Evolutionary conservation across 2,113 vertebrate genomes (phyloP).

Genomic region (Anoura caudifer): DNA sequence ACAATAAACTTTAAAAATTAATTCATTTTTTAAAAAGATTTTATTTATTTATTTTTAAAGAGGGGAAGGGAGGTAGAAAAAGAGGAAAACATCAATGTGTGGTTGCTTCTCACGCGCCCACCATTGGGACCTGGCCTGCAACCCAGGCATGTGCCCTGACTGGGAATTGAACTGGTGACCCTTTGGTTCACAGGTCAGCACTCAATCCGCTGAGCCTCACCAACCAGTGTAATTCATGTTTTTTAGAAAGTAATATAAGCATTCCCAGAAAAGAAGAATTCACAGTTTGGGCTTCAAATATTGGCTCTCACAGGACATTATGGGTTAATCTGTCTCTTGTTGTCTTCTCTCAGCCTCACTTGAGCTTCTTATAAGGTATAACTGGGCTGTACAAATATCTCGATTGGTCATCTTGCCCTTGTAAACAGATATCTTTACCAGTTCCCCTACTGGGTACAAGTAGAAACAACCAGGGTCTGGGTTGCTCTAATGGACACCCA

Average conservation of each 20-base stretch:
- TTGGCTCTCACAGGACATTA: not conserved
- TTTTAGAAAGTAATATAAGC: not conserved
- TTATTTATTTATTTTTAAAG: too few relatives aligned
- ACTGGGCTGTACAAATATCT: not conserved
- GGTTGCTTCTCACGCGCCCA: too few relatives aligned
- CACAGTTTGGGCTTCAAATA: not conserved
- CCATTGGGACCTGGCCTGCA: too few relatives aligned
- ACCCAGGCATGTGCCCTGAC: too few relatives aligned
- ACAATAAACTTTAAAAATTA: not conserved
- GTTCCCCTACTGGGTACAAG: not conserved
- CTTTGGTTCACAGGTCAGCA: too few relatives aligned
- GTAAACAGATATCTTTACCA: not conserved
- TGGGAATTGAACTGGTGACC: too few relatives aligned
- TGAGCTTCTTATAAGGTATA: not conserved
- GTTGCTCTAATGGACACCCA: too few relatives aligned
- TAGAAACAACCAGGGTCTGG: not conserved
- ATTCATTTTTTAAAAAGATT: not conserved
- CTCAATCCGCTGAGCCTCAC: too few relatives aligned
- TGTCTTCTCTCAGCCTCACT: not conserved
- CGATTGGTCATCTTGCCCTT: not conserved
- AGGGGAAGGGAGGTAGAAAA: too few relatives aligned
- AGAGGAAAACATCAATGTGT: too few relatives aligned
- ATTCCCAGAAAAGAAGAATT: not conserved
- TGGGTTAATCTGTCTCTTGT: not conserved
- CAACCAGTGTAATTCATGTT: not conserved